These are phyloP conservation scores for Gambusia holbrooki DNA, from an alignment of 2,113 vertebrate species.

Conservation along the genomic window DNA sequence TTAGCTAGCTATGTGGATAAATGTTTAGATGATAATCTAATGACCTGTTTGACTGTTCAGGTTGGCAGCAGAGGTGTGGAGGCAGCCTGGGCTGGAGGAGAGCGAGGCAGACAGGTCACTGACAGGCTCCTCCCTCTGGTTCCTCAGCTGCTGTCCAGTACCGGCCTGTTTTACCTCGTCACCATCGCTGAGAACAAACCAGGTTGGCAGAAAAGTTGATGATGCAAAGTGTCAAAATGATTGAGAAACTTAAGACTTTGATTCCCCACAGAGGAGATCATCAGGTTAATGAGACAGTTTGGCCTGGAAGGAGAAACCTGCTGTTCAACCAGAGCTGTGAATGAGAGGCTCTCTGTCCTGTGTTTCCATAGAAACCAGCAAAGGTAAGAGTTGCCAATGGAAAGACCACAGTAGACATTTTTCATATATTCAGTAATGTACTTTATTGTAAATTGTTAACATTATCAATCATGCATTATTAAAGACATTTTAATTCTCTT, in stretches of 20 bases:
- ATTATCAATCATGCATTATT: too few relatives aligned
- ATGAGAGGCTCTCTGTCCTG: conserved; percentile 86
- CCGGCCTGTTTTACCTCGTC: conserved; percentile 90
- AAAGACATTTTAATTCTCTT: background rate
- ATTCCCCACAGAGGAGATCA: conserved; percentile 85
- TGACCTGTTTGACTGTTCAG: conserved; percentile 59
- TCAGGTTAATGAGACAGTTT: conserved; percentile 73
- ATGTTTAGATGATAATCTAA: too few relatives aligned
- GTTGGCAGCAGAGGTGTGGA: conserved; percentile 86
- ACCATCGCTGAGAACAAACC: conserved; percentile 90
- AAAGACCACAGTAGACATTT: too few relatives aligned
- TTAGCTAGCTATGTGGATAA: too few relatives aligned
- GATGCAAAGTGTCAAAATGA: too few relatives aligned
- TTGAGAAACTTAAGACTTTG: too few relatives aligned
- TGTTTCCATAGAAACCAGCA: conserved; percentile 73
- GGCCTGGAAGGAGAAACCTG: conserved; percentile 81
- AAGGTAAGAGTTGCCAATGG: background rate
- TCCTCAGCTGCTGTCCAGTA: conserved; percentile 83
- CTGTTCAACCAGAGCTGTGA: conserved; percentile 85
- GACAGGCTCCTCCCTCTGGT: conserved; percentile 88
- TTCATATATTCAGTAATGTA: too few relatives aligned
- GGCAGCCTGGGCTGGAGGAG: conserved; percentile 93
- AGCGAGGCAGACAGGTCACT: conserved; percentile 89
- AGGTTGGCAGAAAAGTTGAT: conserved; percentile 74
- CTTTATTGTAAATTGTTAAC: too few relatives aligned